phyloP scores from a whole-genome alignment of 64 coral and sea anemone genomes.

The Stylophora pistillata region DNA sequence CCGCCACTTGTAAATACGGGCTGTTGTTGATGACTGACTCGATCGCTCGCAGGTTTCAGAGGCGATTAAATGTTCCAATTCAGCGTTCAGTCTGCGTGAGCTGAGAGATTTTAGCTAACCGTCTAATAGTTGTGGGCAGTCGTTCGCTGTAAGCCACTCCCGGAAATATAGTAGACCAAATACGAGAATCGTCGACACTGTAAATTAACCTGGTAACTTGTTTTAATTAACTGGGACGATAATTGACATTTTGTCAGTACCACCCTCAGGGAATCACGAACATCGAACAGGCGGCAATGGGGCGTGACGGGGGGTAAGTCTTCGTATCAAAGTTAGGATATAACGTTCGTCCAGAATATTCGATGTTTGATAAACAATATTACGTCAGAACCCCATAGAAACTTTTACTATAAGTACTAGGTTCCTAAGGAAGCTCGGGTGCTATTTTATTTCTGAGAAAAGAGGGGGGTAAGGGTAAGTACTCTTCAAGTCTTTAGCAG shows the following conservation, averaged over 20 bases:
- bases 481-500: too few species aligned
- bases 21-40: neutral
- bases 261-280: neutral
- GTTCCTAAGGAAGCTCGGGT: too few species aligned
- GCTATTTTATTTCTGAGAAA: too few species aligned
- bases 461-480: too few species aligned
- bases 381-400: too few species aligned
- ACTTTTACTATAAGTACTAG: too few species aligned
- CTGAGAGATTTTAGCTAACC: neutral
- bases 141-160: neutral
- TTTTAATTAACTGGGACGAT: neutral
- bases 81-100: neutral
- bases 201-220: neutral
- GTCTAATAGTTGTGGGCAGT: neutral
- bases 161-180: neutral
- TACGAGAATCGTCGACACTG: neutral
- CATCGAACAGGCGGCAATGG: neutral
- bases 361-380: too few species aligned
- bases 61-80: neutral
- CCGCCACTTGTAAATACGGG: neutral
- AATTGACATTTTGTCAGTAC: neutral
- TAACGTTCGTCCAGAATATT: neutral
- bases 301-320: neutral
- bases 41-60: neutral
- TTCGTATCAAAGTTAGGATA: neutral